A percentile compares a stretch with the other conserved stretches of the same genome.
Evolutionary conservation across 2,888 invertebrate genomes (phyloP).

Genomic region (Cryptophagus acutangulus): DNA sequence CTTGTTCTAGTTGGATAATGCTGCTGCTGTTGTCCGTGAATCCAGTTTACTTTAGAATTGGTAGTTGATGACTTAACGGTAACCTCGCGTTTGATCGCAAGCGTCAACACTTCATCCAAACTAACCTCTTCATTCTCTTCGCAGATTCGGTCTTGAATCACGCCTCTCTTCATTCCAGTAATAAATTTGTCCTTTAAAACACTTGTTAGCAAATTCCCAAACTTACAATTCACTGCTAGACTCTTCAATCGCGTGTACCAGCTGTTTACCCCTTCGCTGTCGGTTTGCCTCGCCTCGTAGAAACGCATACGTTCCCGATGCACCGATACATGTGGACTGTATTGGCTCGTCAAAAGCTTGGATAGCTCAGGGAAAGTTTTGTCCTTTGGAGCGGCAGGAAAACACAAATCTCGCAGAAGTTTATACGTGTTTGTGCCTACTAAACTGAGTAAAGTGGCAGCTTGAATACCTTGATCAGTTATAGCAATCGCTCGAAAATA

Average conservation of each 20-base stretch:
- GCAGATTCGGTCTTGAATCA: slow-evolving; percentile 10
- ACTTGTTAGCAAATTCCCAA: slow-evolving; percentile 7
- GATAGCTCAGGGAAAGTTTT: slow-evolving; percentile 8
- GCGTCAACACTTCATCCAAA: slow-evolving; percentile 2
- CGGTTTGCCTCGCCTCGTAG: slow-evolving; percentile 9
- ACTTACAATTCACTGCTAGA: slow-evolving; percentile 15
- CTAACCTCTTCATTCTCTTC: slow-evolving; percentile 4
- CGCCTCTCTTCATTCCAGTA: slow-evolving; percentile 5
- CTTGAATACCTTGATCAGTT: slow-evolving; percentile 4
- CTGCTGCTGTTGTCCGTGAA: background rate
- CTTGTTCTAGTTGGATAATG: background rate
- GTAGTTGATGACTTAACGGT: background rate
- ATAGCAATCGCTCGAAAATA: slow-evolving; percentile 12
- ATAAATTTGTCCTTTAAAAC: slow-evolving; percentile 10
- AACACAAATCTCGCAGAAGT: slow-evolving; percentile 12
- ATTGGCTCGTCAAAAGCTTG: slow-evolving; percentile 12
- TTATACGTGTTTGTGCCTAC: slow-evolving; percentile 11
- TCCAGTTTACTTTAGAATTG: background rate
- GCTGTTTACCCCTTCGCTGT: slow-evolving; percentile 6
- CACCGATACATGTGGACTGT: slow-evolving; percentile 10
- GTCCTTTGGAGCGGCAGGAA: slow-evolving; percentile 9
- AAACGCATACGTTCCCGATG: slow-evolving; percentile 12
- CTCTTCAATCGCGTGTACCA: slow-evolving; percentile 12
- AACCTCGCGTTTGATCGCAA: background rate
- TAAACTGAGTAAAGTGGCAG: slow-evolving; percentile 8